Evolutionary conservation across 2,888 invertebrate genomes (phyloP), one percentile per base, ranked within the genome.

Genomic region (Rugalucina vietnamica): DNA sequence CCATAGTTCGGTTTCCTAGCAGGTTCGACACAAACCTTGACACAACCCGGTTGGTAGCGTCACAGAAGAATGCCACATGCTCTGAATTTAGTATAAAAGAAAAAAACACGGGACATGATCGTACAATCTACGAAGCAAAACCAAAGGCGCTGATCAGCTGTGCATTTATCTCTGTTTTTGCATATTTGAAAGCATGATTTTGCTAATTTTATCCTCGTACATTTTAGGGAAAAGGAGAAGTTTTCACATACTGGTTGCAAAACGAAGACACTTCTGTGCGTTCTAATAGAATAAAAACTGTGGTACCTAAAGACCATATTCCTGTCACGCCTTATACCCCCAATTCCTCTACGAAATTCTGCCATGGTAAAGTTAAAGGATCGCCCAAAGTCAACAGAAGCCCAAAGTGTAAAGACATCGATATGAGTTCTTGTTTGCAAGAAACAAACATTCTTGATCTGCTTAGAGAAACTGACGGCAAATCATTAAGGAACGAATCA

Each of bases 201-300:
- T n/a, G n/a, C n/a, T n/a, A n/a, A n/a, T n/a, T n/a, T n/a, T n/a
- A n/a, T n/a, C n/a, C n/a, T n/a, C n/a, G n/a, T n/a, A n/a, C n/a
- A n/a, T 90, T 89, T 10, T 88, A 95, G 95, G 95, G 95, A 34
- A 95, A 95, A 89, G 95, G 95, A 2, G 91, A 93, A 65, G 90
- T 95, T 81, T 92, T 94, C 79, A 95, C 95, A 0, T 95, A 95
- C 85, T 95, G 95, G 92, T 89, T 95, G 69, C 80, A 89, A 3
- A 92, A 91, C 3, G 95, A 95, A 83, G 93, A 94, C 79, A 80
- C 80, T 36, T 54, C 79, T 34, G 77, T 90, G 0, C 83, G 92
- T 27, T 74, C 36, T 21, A 78, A 74, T 14, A 71, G 91, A 65
- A 50, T 90, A 0, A 43, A 84, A 72, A 71, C 81, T n/a, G 76